phyloP scores from a whole-genome alignment of 2,113 vertebrate genomes.

The Ancistrus triradiatus region DNA sequence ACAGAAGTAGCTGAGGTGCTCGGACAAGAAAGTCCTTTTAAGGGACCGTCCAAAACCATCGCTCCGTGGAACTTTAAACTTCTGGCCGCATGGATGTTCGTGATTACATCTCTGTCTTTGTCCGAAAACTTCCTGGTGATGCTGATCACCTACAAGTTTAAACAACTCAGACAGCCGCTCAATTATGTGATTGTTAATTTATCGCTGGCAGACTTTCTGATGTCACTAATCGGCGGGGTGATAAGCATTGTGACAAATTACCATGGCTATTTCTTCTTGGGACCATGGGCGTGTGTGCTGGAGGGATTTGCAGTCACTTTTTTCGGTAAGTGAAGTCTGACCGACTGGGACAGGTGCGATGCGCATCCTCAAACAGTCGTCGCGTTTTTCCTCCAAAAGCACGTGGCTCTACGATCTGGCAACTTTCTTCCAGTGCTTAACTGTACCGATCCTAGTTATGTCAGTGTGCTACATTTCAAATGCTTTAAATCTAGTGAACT shows the following conservation, averaged over 20 bases:
- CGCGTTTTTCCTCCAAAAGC: no score
- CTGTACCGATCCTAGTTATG: no score
- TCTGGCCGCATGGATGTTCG: slow-evolving; percentile 77
- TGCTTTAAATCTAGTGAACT: no score
- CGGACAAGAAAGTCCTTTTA: slow-evolving; percentile 67
- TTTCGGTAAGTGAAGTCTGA: slow-evolving; percentile 76
- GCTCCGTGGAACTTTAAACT: slow-evolving; percentile 83
- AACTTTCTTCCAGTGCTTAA: no score
- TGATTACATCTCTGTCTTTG: slow-evolving; percentile 78
- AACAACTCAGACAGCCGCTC: slow-evolving; percentile 78
- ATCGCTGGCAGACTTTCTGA: slow-evolving; percentile 82
- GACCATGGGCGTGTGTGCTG: slow-evolving; percentile 79
- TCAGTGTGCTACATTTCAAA: no score
- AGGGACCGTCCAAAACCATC: slow-evolving; percentile 62
- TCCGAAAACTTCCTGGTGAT: slow-evolving; percentile 84
- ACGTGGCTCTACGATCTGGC: no score
- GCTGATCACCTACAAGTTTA: slow-evolving; percentile 79
- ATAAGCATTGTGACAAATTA: slow-evolving; percentile 81
- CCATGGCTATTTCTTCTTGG: slow-evolving; percentile 82
- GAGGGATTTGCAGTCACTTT: slow-evolving; percentile 88
- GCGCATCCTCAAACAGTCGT: no score
- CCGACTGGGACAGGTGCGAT: neutral
- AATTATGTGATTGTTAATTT: slow-evolving; percentile 87
- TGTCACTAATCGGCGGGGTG: slow-evolving; percentile 77
- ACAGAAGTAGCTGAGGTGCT: slow-evolving; percentile 48